Evolutionary conservation across 2,113 vertebrate genomes (phyloP).

Genomic region (Rattus norvegicus): DNA sequence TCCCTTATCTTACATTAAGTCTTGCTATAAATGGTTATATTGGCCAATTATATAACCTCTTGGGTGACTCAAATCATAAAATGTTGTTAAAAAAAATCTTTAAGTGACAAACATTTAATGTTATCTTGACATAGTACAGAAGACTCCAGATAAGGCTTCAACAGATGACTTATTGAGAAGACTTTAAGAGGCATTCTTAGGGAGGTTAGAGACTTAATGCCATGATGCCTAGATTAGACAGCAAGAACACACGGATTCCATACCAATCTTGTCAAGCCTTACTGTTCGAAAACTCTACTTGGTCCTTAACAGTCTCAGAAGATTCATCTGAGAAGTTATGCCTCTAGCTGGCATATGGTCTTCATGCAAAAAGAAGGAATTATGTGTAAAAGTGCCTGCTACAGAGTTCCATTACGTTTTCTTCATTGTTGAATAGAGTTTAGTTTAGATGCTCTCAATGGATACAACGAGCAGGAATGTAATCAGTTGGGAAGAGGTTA

Average conservation of each 20-base stretch:
- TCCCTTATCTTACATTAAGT: slow-evolving; percentile 56
- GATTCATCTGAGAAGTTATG: slow-evolving; percentile 11
- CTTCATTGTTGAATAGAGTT: slow-evolving; percentile 45
- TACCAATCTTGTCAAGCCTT: slow-evolving; percentile 61
- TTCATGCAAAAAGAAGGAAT: slow-evolving; percentile 51
- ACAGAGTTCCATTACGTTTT: slow-evolving; percentile 18
- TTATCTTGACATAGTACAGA: slow-evolving; percentile 34
- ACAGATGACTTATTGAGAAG: slow-evolving; percentile 30
- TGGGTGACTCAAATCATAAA: slow-evolving; percentile 49
- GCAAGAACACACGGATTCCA: slow-evolving; percentile 56
- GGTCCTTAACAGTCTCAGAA: slow-evolving; percentile 48
- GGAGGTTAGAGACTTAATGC: slow-evolving; percentile 59
- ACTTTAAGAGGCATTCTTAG: slow-evolving; percentile 60
- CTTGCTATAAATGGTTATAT: slow-evolving; percentile 48
- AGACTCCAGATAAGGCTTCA: slow-evolving; percentile 41
- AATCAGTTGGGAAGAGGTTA: background rate
- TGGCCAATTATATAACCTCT: slow-evolving; percentile 49
- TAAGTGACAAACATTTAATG: slow-evolving; percentile 56
- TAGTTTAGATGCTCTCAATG: slow-evolving; percentile 64
- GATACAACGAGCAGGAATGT: slow-evolving; percentile 48
- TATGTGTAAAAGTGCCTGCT: slow-evolving; percentile 44
- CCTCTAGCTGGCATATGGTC: slow-evolving; percentile 21
- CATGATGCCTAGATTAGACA: slow-evolving; percentile 58
- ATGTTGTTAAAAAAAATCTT: slow-evolving; percentile 50
- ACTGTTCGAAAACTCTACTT: slow-evolving; percentile 35